Evolutionary conservation across 2,888 invertebrate genomes (phyloP), one percentile per base, ranked within the genome.

Genomic region (Didymodactylos carnosus): DNA sequence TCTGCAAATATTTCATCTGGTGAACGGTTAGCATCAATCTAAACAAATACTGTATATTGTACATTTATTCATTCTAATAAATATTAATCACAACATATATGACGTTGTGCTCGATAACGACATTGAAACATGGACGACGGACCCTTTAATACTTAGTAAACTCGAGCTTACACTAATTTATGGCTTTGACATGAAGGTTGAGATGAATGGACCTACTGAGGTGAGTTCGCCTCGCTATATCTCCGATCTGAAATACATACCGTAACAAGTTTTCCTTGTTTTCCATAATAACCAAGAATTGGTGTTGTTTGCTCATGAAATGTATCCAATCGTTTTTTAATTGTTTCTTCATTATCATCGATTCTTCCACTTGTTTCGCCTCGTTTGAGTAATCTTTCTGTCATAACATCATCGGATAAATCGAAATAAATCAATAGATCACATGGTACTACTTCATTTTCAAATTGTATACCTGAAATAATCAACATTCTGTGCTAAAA

Each of bases 341-440:
- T 93, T 43, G 94, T 93, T 77, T 89, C 90, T 80, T 90, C 91
- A 80, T 95, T 97, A 83, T 98, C 97, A 80, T 98, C 97, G 2
- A 89, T 89, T 49, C 94, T 88, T 46, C 90, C 88, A 8, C 91
- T 90, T 73, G 89, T 89, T 78, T 88, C 86, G 0, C 89, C 92
- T 77, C 93, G 88, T 1, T 88, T 87, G 79, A 91, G 80, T 76
- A 94, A 86, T 53, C 93, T 86, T 78, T 87, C 83, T 0, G 88
- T 88, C 84, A 94, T 87, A 16, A 89, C 89, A 27, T 88, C 88
- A 77, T 90, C 89, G 0, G 74, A 43, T 35, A 71, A 51, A 40
- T 74, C 71, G 11, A 74, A 41, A 39, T 74, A 74, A 53, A 74
- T 46, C 13, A 74, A 53, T 11, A 69, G 14, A 14, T 72, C 27